These are phyloP conservation scores for Chamaetylas fuelleborni DNA, from an alignment of 2,113 vertebrate species.

Conservation along the genomic window DNA sequence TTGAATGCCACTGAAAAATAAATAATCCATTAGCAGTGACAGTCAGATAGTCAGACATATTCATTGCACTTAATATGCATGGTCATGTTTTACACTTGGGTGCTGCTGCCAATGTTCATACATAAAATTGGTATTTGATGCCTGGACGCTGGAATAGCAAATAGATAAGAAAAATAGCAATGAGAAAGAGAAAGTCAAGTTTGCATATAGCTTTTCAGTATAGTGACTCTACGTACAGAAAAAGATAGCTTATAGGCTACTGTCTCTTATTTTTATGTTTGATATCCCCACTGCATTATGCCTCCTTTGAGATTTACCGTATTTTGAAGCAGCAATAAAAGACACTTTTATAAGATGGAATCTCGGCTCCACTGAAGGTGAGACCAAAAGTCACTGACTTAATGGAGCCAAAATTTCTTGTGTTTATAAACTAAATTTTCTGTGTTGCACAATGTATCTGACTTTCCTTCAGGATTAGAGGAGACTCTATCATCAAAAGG, in stretches of 20 bases:
- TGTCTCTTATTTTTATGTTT: not conserved
- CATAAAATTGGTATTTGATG: not conserved
- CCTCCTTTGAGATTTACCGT: not conserved
- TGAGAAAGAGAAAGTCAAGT: not conserved
- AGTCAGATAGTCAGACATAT: not conserved
- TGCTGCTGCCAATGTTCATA: not conserved
- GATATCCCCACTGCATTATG: not conserved
- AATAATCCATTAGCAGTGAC: not conserved
- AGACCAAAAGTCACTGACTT: not conserved
- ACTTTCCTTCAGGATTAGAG: not conserved
- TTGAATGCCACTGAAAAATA: not conserved
- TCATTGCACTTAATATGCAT: not conserved
- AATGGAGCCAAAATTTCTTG: not conserved
- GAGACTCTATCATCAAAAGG: not conserved
- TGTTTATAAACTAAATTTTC: not conserved
- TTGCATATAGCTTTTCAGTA: not conserved
- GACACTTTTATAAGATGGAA: not conserved
- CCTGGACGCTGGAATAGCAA: not conserved
- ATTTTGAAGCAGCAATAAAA: not conserved
- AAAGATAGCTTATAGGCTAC: not conserved
- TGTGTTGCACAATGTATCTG: not conserved
- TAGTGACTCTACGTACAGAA: not conserved
- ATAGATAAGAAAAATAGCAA: not conserved
- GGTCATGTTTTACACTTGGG: not conserved
- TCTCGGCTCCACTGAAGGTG: not conserved